Base-by-base conservation (phyloP, 2,888 invertebrate species). In the Acholoe squamosa region DNA sequence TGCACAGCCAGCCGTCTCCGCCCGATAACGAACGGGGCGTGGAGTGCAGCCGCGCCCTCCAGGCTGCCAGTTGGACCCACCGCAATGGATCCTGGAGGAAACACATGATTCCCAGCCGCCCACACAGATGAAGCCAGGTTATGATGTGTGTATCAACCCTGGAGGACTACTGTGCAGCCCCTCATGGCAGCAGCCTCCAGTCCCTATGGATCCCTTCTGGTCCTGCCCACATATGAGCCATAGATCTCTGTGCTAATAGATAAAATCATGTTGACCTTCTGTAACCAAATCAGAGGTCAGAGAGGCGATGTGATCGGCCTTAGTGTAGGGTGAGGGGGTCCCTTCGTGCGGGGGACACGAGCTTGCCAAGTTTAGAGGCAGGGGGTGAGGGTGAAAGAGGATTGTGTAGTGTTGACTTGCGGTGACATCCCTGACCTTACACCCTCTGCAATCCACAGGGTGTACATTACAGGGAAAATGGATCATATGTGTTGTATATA, bases 391-490 rank as follows among this genome's bases (percentile, higher is more conserved):
- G 28, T 71, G 71, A 28, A 3, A 61, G n/a, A 22, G 61, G 61
- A 43, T 43, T 43, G 43, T 43, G 43, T 43, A 43, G 43, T 61
- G 61, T 61, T 61, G 61, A 61, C 61, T 61, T 19, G 61, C 14
- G n/a, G 61, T 61, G 3, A 61, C 61, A 61, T 61, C 61, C 3
- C 61, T 61, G 61, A 61, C 61, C 61, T n/a, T 3, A 19, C 61
- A 61, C 61, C n/a, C n/a, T 61, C 3, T n/a, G 61, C 61, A 61
- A 61, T 61, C n/a, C 19, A 19, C 61, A 0, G 19, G 14, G 61
- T n/a, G 61, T 61, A 61, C n/a, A 61, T 61, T n/a, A 61, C 61
- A n/a, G n/a, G 61, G 61, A 61, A 61, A 61, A 19, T 61, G 61
- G 61, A 61, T 19, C 61, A n/a, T 61, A n/a, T 61, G 61, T 61